Evolutionary conservation across 2,888 invertebrate species (phyloP), one percentile per base, ranked within the genome.

Genomic region (Podotricha telesiphe): DNA sequence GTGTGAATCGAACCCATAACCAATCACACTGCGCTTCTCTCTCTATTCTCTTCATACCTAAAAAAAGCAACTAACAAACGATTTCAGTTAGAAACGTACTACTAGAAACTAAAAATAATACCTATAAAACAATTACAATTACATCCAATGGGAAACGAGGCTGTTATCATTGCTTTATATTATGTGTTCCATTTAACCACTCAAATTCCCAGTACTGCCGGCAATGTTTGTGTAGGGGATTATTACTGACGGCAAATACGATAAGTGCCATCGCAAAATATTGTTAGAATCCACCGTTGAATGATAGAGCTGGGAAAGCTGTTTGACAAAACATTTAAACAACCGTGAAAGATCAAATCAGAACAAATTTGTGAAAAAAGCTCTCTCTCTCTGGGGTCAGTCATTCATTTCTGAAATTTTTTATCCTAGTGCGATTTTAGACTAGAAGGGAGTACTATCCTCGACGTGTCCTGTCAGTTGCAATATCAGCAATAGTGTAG

Each of bases 221-320:
- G 48, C 22, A 37, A 48, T 69, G 67, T 72, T 72, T 73, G 63
- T 63, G 61, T 67, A 68, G 48, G n/a, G 67, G 67, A 71, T 71
- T 73, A 73, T 65, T 68, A 68, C 64, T 68, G 67, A 59, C 65
- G 62, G 63, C 69, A 69, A 69, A 69, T 63, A 68, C 59, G 67
- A 65, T 65, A 64, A 70, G 56, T 65, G 42, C 58, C 55, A 78
- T 79, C 50, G n/a, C 70, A 51, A 66, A 68, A 68, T 66, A 64
- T 64, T 70, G 58, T 63, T 65, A 58, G 56, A 48, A 45, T 40
- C 42, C 45, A 65, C 62, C 20, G 50, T 15, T 53, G 17, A 51
- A 56, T 61, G 40, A 34, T 56, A 45, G 8, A 37, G 48, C 37
- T 17, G 2, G 15, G 11, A 47, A 40, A n/a, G n/a, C n/a, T 62